phyloP scores from a whole-genome alignment of 2,888 invertebrate genomes.

The Andrena bicolor region DNA sequence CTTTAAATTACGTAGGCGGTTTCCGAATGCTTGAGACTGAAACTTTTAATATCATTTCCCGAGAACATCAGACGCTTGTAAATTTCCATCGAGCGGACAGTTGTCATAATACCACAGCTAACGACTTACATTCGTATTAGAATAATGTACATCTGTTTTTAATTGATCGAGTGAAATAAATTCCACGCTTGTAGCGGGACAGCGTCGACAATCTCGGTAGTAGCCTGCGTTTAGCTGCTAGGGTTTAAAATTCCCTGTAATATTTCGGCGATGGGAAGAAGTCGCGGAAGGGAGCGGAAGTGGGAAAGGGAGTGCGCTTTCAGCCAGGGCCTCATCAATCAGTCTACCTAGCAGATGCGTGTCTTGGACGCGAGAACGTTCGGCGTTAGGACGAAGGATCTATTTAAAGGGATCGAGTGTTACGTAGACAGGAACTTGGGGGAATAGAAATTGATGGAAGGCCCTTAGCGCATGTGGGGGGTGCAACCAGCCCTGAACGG shows the following conservation, averaged over 20 bases:
- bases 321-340: not conserved
- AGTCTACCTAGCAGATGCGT: conserved; percentile 8
- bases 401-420: conserved; percentile 36
- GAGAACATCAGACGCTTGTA: conserved; percentile 12
- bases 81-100: conserved; percentile 17
- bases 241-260: not conserved
- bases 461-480: not conserved
- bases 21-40: too few relatives aligned
- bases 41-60: not conserved
- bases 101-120: not conserved
- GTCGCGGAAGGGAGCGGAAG: not conserved
- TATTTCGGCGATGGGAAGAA: not conserved
- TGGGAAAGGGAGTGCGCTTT: not conserved
- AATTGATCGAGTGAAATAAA: conserved; percentile 10
- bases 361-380: not conserved
- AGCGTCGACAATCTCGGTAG: not conserved
- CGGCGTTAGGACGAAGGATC: conserved; percentile 21
- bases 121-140: conserved; percentile 17
- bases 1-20: too few relatives aligned
- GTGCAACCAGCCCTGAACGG: too few relatives aligned
- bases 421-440: conserved; percentile 12
- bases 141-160: conserved; percentile 21
- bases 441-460: conserved; percentile 19
- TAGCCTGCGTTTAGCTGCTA: not conserved
- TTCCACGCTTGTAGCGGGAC: not conserved